Evolutionary conservation across 2,113 vertebrate species (phyloP), one percentile per base, ranked within the genome.

Genomic region (Anser brachyrhynchus): DNA sequence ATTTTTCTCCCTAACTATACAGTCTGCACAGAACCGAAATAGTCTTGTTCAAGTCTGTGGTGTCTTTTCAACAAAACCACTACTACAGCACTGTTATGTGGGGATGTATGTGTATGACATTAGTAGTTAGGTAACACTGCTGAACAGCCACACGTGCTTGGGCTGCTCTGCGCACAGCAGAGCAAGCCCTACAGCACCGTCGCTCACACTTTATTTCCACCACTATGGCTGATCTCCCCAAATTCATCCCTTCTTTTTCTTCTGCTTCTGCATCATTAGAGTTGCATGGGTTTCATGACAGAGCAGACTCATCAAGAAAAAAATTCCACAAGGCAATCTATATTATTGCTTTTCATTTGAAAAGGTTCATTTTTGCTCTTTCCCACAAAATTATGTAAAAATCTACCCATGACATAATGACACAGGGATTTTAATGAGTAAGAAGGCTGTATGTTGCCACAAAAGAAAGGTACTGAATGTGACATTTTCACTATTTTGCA

Each of bases 121-220:
- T 14, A 78, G 70, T 76, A 77, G 69, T 65, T 69, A 79, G 75
- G 65, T 46, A 91, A 84, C 41, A 31, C 81, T 28, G 28, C 61
- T 58, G 67, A 90, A 59, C 57, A 58, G 86, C 55, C 54, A 11
- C 52, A 41, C 5, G 3, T 39, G 43, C 18, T 6, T 73, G 15
- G 29, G 88, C 77, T 78, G 90, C 49, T 75, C 35, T 26, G 33
- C 9, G 29, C 3, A 3, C 55, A 61, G 78, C 59, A 66, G 55
- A 84, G 46, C 59, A 94, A 95, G 84, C 86, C 92, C 83, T 37
- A 33, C 80, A 89, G 89, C 85, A 73, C 70, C 81, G 87, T 89
- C 95, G 93, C 83, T 92, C 66, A 28, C 69, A 78, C 85, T 89
- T 95, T 82, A 89, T 91, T 96, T 92, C 94, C 72, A 94, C 72